Evolutionary conservation across 2,888 invertebrate genomes (phyloP), one percentile per base, ranked within the genome.

Genomic region (Cactoblastis cactorum): DNA sequence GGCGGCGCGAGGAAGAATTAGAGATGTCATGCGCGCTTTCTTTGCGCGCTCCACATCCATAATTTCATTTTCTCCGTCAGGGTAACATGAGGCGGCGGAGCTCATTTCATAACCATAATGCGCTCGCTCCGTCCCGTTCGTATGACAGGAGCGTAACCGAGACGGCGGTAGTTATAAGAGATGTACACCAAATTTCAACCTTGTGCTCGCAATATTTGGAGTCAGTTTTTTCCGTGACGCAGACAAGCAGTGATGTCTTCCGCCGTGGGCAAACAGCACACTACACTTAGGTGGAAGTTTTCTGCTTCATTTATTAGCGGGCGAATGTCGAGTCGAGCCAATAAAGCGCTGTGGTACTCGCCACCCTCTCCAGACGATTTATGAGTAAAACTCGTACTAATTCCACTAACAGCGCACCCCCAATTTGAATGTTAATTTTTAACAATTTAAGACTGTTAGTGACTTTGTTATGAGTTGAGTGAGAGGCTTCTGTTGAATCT

Each of bases 351-450:
- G 47, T 22, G 47, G 37, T 48, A 35, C 35, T 76, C 75, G 74
- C 77, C 81, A 78, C 83, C 82, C 83, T 79, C 79, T 77, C 76
- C 71, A 82, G 82, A 83, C 86, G 82, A 87, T 88, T 88, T 86
- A 88, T 81, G 82, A 77, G 74, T 71, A 71, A 75, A 81, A 82
- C 78, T 81, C 79, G 69, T 73, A 83, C 83, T 86, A 87, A 87
- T 87, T 83, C 85, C 80, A 82, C 86, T 87, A 84, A 86, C 83
- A 81, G 80, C 79, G 65, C 80, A 77, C 77, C 79, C 76, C 77
- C 83, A 81, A 87, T 87, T 86, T 85, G 79, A 85, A 88, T 88
- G 85, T 80, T 83, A 87, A 87, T 87, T 85, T 87, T 87, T 87
- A 83, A 83, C 84, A 84, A 87, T 85, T 87, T 80, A 75, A 77